A percentile compares a stretch with the other conserved stretches of the same genome.
phyloP scores from a whole-genome alignment of 1,140 invertebrate genomes.

The Metaphire vulgaris region DNA sequence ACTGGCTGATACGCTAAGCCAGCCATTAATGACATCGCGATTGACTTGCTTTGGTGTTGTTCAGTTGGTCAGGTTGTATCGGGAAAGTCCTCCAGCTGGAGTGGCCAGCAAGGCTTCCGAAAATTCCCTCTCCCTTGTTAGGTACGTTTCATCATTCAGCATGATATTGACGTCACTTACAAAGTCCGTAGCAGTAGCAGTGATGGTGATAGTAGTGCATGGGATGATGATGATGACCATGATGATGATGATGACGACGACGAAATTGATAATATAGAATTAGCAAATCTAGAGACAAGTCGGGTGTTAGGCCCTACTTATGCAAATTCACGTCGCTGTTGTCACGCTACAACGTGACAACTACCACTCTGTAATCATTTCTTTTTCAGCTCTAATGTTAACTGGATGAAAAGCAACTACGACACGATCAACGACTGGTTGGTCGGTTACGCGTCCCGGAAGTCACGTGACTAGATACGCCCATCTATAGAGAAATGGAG shows the following conservation, averaged over 20 bases:
- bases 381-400: slow-evolving; percentile 27
- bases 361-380: no score
- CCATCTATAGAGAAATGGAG: no score
- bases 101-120: slow-evolving; percentile 41
- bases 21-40: no score
- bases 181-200: not conserved
- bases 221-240: not conserved
- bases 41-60: slow-evolving; percentile 12
- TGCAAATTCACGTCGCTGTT: not conserved
- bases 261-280: not conserved
- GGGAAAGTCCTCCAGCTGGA: slow-evolving; percentile 38
- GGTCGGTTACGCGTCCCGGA: not conserved
- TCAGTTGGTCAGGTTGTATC: slow-evolving; percentile 38
- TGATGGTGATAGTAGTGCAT: not conserved
- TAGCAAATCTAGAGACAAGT: not conserved
- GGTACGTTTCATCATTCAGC: slow-evolving; percentile 27
- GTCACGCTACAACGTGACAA: no score
- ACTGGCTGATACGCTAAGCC: no score
- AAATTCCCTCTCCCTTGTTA: slow-evolving; percentile 39
- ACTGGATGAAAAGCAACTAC: slow-evolving; percentile 27
- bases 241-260: slow-evolving; percentile 2
- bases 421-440: slow-evolving; percentile 21
- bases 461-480: no score
- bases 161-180: not conserved
- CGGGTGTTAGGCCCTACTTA: not conserved